These are phyloP conservation scores for Phaenicophaeus curvirostris DNA, from an alignment of 2,797 vertebrate species.

Conservation along the genomic window DNA sequence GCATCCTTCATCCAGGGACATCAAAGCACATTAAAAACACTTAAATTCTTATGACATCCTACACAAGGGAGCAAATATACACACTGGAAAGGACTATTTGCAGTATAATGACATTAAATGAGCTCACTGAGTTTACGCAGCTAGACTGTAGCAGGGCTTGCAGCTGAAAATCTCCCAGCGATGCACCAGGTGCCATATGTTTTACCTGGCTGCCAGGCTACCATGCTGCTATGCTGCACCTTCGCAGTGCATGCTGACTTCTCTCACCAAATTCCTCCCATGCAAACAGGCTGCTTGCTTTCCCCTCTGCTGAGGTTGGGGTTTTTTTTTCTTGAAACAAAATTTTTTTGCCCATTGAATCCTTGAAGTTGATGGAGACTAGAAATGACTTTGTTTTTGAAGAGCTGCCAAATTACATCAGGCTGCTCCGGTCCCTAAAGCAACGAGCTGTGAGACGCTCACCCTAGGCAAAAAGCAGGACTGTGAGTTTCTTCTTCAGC, in stretches of 20 bases:
- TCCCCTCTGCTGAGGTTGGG: neutral
- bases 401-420: neutral
- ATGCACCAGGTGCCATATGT: neutral
- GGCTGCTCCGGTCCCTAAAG: neutral
- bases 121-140: neutral
- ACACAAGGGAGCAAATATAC: neutral
- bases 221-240: fast-evolving
- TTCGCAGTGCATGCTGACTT: neutral
- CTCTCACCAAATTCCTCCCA: neutral
- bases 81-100: neutral
- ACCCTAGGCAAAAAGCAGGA: neutral
- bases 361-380: neutral
- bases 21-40: constrained; percentile 23
- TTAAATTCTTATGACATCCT: neutral
- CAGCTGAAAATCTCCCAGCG: neutral
- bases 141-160: neutral
- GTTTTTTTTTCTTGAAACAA: neutral
- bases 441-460: neutral
- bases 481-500: neutral
- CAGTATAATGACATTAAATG: fast-evolving
- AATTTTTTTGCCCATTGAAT: neutral
- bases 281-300: neutral
- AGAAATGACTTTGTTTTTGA: constrained; percentile 6
- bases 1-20: constrained; percentile 53
- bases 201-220: neutral